phyloP scores from a whole-genome alignment of 2,888 invertebrate species.

The Mayetiola destructor region DNA sequence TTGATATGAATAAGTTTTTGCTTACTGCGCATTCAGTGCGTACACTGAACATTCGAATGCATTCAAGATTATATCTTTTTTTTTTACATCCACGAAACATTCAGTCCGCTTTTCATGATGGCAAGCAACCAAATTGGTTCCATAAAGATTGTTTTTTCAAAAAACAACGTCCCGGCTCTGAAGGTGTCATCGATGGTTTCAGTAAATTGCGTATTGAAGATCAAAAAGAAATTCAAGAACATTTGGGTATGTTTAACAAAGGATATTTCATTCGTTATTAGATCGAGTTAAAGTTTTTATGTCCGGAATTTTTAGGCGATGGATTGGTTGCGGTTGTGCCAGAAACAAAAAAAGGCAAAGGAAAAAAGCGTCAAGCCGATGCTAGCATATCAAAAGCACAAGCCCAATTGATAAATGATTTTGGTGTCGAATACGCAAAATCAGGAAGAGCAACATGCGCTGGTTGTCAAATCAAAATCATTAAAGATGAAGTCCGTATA shows the following conservation, averaged over 20 bases:
- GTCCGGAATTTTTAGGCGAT: conserved; percentile 14
- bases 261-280: background rate
- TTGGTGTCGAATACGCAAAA: conserved; percentile 70
- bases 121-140: conserved; percentile 76
- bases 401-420: conserved; percentile 45
- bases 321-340: conserved; percentile 31
- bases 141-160: conserved; percentile 77
- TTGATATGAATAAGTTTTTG: too few species aligned
- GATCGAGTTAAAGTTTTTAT: background rate
- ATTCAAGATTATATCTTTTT: too few species aligned
- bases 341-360: conserved; percentile 37
- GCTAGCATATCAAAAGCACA: conserved; percentile 27
- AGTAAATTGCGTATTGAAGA: conserved; percentile 68
- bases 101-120: conserved; percentile 76
- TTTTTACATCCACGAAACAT: background rate
- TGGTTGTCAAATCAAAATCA: conserved; percentile 73
- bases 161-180: conserved; percentile 57
- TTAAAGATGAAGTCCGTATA: conserved; percentile 56
- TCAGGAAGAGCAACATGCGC: conserved; percentile 65
- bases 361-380: conserved; percentile 37
- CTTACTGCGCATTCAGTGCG: too few species aligned
- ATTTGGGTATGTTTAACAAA: conserved; percentile 42
- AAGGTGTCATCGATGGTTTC: conserved; percentile 66
- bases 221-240: conserved; percentile 59
- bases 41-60: too few species aligned